Base-by-base conservation (phyloP, 2,113 vertebrate genomes). In the Oceanodroma tethys region DNA sequence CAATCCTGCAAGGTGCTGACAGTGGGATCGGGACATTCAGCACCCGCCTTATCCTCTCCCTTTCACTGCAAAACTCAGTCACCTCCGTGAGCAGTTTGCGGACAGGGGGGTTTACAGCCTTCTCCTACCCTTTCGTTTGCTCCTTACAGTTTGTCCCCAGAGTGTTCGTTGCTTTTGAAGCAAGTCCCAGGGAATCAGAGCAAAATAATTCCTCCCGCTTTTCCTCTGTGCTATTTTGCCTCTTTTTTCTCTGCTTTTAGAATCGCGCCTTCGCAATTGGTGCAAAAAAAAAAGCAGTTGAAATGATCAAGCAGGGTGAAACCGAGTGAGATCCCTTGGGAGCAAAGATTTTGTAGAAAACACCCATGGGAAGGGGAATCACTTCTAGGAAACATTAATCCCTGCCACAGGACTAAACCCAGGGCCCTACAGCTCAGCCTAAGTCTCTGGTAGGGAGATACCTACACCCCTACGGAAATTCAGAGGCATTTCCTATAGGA, bases 401-500 rank as follows among this genome's bases (percentile, higher is more conserved):
- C 18, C 12, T 55, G 63, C 9, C 25, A 22, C 1, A 74, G 42
- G 65, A 47, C 16, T 7, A 23, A 88, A 92, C 6, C 3, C 29
- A 43, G 17, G 19, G 59, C 27, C 27, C 19, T 85, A 30, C 16
- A 20, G 42, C 52, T 92, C 66, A 63, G 40, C 32, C 40, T 21
- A 70, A 45, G 21, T 10, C 38, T 55, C 65, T 40, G 11, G 27
- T 13, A 90, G 78, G 79, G 87, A 83, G 56, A 7, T 5, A 3
- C 38, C 45, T 36, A 80, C 21, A 6, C 8, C 55, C 2, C 27
- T 60, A 6, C 42, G 40, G 83, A 92, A 91, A 92, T 1, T 1
- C 65, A 78, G 60, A 81, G 59, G 21, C 34, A 40, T 81, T 95
- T 97, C 40, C 93, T 72, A 73, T 30, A 66, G 58, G 36, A 89